Base-by-base conservation (phyloP, 35 echinoderm and acorn worm genomes). In the Lytechinus pictus region DNA sequence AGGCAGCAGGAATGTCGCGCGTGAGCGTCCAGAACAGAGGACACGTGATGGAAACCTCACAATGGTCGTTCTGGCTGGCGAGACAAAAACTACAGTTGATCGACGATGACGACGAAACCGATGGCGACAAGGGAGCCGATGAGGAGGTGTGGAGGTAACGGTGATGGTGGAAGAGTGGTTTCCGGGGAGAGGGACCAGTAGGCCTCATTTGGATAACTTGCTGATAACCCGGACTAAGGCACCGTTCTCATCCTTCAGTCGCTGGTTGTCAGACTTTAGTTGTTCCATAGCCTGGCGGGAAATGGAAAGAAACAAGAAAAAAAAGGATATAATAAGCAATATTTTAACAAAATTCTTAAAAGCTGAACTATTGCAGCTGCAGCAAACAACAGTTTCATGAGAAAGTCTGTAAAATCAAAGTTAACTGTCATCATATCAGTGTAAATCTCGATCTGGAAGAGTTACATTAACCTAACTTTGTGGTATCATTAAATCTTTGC, bases 161-260 rank as follows among this genome's bases (percentile, higher is more conserved):
- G 88, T 52, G 88, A 21, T 44, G 28, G 88, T 90, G 27, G 28
- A 19, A 4, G 87, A 90, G 88, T 6, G 6, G 88, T 90, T 28
- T 12, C 88, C 11, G 88, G 52, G 28, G 88, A 54, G 28, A 79
- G 66, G 66, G 19, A 90, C 27, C 52, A 90, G 29, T 90, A 90
- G 88, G 88, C 88, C 94, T 98, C 97, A 99, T 95, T 99, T 99
- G 24, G 98, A 99, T 92, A 99, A 89, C 92, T 99, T 99, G 96
- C 97, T 99, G 92, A 99, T 99, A 91, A 99, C 98, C 88, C 98
- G 87, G 52, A 99, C 98, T 87, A 99, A 93, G 21, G 98, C 98
- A 54, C 98, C 98, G 90, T 99, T 99, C 95, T 99, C 98, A 52
- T 99, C 98, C 56, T 99, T 99, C 19, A 99, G 97, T 54, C 98